phyloP scores from a whole-genome alignment of 2,797 vertebrate species.

The Hoplostethus atlanticus region DNA sequence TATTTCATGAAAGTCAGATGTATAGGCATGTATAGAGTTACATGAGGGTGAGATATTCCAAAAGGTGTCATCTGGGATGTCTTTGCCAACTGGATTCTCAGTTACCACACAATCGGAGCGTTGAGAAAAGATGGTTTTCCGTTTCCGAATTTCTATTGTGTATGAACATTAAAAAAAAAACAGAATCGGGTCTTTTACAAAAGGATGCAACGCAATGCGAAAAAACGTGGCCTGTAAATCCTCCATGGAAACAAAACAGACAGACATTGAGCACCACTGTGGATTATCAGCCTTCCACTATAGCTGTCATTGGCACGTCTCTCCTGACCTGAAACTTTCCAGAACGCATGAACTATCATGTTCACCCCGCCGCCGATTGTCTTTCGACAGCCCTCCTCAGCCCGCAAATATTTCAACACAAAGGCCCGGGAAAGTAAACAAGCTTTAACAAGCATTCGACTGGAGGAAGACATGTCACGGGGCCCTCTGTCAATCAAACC shows the following conservation, averaged over 20 bases:
- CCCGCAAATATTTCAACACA: conserved; percentile 65
- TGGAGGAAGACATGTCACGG: conserved; percentile 42
- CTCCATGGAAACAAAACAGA: neutral
- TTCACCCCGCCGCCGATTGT: conserved; percentile 30
- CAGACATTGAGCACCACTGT: neutral
- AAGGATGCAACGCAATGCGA: neutral
- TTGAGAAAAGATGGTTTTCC: too few species aligned
- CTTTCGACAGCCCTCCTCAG: conserved; percentile 49
- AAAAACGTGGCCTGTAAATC: neutral
- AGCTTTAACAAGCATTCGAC: conserved; percentile 63
- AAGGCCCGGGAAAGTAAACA: conserved; percentile 60
- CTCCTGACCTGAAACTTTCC: conserved; percentile 32
- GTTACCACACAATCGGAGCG: too few species aligned
- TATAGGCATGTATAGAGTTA: too few species aligned
- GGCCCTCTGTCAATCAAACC: conserved; percentile 47
- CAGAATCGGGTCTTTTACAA: neutral
- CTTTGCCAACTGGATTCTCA: too few species aligned
- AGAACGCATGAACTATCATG: conserved; percentile 42
- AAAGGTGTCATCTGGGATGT: too few species aligned
- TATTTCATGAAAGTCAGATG: too few species aligned
- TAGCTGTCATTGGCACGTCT: conserved; percentile 11
- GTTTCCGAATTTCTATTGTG: too few species aligned
- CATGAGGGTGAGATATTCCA: too few species aligned
- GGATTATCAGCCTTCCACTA: conserved; percentile 1
- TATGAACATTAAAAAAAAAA: too few species aligned